These are phyloP conservation scores for Hydropsyche betteni DNA, from an alignment of 2,888 invertebrate species.

Conservation along the genomic window DNA sequence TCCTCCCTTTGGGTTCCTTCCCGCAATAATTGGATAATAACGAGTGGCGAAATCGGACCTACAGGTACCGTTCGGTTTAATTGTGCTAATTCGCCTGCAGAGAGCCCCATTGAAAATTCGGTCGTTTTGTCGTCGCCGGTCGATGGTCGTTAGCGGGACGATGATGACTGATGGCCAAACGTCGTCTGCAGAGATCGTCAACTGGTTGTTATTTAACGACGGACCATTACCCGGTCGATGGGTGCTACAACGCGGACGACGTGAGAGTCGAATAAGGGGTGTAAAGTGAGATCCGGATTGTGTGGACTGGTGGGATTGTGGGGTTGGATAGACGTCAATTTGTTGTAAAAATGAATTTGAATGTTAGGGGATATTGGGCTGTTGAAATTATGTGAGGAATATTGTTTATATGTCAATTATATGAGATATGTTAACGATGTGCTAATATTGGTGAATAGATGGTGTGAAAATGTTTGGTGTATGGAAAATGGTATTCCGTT, in stretches of 20 bases:
- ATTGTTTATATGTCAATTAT: too few relatives aligned
- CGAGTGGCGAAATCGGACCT: background rate
- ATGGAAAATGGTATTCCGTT: too few relatives aligned
- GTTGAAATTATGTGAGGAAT: too few relatives aligned
- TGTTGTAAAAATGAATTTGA: too few relatives aligned
- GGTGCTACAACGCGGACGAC: background rate
- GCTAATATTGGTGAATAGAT: too few relatives aligned
- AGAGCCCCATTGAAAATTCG: slow-evolving; percentile 17
- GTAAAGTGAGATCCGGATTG: too few relatives aligned
- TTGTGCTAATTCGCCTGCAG: slow-evolving; percentile 18
- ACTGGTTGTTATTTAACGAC: background rate
- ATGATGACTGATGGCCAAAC: slow-evolving; percentile 18
- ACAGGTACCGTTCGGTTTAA: slow-evolving; percentile 3
- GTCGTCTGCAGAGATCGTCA: slow-evolving; percentile 27
- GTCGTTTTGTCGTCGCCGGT: slow-evolving; percentile 28
- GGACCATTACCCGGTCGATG: background rate
- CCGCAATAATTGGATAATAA: slow-evolving; percentile 7
- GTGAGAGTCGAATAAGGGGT: too few relatives aligned
- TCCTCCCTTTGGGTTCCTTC: background rate
- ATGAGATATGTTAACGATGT: too few relatives aligned
- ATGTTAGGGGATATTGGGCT: too few relatives aligned
- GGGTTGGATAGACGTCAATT: too few relatives aligned
- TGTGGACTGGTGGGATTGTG: too few relatives aligned
- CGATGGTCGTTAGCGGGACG: slow-evolving; percentile 17
- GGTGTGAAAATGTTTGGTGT: too few relatives aligned